Evolutionary conservation across 1,140 invertebrate species (phyloP), one percentile per base, ranked within the genome.

Genomic region (Coptotermes formosanus): DNA sequence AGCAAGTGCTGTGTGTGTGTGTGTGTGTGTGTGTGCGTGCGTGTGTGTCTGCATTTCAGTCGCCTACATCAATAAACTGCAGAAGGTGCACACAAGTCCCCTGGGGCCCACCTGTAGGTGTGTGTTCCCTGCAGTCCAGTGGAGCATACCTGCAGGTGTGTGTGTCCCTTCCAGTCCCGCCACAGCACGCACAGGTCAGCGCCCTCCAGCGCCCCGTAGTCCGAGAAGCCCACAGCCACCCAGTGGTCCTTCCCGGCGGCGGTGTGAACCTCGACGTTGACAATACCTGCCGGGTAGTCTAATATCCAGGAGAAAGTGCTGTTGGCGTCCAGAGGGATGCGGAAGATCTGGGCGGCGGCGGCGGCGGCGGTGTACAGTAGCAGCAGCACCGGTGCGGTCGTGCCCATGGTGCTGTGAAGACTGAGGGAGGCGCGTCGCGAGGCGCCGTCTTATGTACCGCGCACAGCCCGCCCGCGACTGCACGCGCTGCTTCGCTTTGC

Each of bases 201-300:
- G 75, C 94, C 93, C 48, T 92, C 93, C 0, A 93, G 86, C 69
- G 95, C 92, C 9, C 98, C 98, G 88, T 97, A 95, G 89, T 98
- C 94, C 0, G 98, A 99, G 91, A 99, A 99, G 55, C 98, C 98
- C 84, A 98, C 89, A 6, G 96, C 96, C 87, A 98, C 94, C 96
- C 96, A 98, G 38, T 91, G 90, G 86, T 88, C 89, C 38, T 91
- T 90, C 0, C 12, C 59, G 0, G 89, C 89, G 9, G 90, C 88
- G 85, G 91, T 91, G 87, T 94, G 93, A n/a, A 94, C 89, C 89
- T 94, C 93, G 21, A 91, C 45, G 25, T 38, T 45, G 25, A 87
- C 59, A 23, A 75, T 59, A 16, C 23, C 11, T 43, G 83, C 16
- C 25, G 59, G 19, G n/a, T 85, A 81, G 84, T 85, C 83, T 11